phyloP scores from a whole-genome alignment of 2,113 vertebrate genomes.

The Gila orcuttii region DNA sequence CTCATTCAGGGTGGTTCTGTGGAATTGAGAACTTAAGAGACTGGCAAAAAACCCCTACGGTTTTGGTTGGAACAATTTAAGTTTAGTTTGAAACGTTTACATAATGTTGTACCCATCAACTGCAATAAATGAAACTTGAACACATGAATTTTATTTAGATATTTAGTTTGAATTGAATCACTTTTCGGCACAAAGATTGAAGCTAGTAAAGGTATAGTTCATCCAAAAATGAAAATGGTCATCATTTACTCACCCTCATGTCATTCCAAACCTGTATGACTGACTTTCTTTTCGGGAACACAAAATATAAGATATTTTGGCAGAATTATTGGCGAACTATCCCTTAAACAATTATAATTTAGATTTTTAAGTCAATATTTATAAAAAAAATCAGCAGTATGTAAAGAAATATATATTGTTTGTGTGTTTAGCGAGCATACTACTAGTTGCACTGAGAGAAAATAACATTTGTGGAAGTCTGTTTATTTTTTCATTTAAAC shows the following conservation, averaged over 20 bases:
- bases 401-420: neutral
- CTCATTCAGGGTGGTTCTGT: constrained; percentile 21
- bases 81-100: constrained; percentile 41
- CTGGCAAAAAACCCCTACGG: neutral
- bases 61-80: constrained; percentile 36
- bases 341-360: neutral
- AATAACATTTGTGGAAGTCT: neutral
- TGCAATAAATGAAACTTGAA: constrained; percentile 51
- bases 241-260: neutral
- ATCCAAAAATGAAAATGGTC: neutral
- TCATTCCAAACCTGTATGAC: neutral
- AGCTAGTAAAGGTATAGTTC: neutral
- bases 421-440: neutral
- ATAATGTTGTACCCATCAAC: constrained; percentile 43
- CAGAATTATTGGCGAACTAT: neutral
- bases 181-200: neutral
- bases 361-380: neutral
- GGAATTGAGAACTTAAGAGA: neutral
- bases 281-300: neutral
- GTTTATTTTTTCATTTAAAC: neutral
- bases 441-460: neutral
- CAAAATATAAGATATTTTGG: neutral
- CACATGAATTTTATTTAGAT: neutral
- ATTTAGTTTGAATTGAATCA: neutral
- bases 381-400: neutral